Conservation (phyloP, 2,888 invertebrate species). For the Dryocosmus kuriphilus region DNA sequence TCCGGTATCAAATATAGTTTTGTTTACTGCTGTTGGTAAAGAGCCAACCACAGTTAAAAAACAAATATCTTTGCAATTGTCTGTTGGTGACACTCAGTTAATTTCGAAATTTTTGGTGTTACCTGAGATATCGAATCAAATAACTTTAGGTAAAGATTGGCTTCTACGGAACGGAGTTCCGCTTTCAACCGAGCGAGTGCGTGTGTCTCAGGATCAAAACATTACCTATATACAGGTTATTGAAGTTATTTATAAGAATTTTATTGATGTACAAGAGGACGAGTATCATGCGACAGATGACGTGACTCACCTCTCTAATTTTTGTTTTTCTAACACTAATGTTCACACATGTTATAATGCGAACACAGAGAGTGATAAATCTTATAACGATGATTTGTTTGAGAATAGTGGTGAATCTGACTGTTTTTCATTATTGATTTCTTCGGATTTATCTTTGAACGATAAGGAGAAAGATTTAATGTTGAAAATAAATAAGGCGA, state of each 20-base stretch:
- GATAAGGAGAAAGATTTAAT: too few relatives aligned
- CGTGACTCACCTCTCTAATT: too few relatives aligned
- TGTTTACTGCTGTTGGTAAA: conserved; percentile 49
- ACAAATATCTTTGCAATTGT: conserved; percentile 46
- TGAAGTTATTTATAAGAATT: too few relatives aligned
- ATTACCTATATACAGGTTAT: background rate
- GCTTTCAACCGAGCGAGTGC: background rate
- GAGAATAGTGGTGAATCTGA: too few relatives aligned
- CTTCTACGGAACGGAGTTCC: conserved; percentile 29
- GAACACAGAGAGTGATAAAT: too few relatives aligned
- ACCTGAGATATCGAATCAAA: conserved; percentile 37
- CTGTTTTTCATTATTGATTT: too few relatives aligned
- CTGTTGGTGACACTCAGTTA: conserved; percentile 28
- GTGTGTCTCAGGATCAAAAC: background rate
- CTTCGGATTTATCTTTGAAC: too few relatives aligned
- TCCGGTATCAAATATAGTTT: conserved; percentile 47
- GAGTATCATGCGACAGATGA: too few relatives aligned
- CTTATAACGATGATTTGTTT: too few relatives aligned
- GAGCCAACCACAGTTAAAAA: conserved; percentile 44
- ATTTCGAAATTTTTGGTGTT: conserved; percentile 42
- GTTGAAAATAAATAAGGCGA: too few relatives aligned
- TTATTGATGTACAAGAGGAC: too few relatives aligned
- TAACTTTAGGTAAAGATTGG: conserved; percentile 54
- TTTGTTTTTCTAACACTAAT: background rate
- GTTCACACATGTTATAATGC: background rate